phyloP scores from a whole-genome alignment of 1,140 invertebrate species.

The Heterodera carotae region DNA sequence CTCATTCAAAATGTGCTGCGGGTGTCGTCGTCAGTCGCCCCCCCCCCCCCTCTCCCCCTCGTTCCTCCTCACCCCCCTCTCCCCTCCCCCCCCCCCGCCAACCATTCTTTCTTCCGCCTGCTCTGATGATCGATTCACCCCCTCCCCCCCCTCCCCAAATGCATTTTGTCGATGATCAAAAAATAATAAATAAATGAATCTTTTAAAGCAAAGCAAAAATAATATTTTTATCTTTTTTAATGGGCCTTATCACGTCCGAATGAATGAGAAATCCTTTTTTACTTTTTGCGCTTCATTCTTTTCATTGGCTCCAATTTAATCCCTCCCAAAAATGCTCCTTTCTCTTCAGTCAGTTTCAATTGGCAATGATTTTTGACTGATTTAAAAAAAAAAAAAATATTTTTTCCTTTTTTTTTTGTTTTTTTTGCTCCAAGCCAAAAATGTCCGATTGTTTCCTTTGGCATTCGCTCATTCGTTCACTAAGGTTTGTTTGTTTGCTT shows the following conservation, averaged over 20 bases:
- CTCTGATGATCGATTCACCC: background rate
- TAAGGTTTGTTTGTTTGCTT: background rate
- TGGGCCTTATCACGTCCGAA: too few relatives aligned
- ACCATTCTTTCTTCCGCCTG: background rate
- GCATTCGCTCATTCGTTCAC: constrained; percentile 1
- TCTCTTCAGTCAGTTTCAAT: too few relatives aligned
- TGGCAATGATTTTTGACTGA: too few relatives aligned
- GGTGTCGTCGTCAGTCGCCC: too few relatives aligned
- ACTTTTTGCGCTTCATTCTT: too few relatives aligned
- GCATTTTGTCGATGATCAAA: background rate
- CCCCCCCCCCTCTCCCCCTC: too few relatives aligned
- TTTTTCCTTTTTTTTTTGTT: background rate
- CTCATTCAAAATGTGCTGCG: background rate
- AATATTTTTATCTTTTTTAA: background rate
- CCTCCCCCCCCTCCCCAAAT: background rate
- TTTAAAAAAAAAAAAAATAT: background rate
- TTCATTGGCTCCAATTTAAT: background rate
- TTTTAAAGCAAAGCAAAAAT: background rate
- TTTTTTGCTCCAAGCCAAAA: background rate
- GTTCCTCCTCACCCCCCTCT: too few relatives aligned
- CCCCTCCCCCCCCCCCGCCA: too few relatives aligned
- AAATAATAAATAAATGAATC: too few relatives aligned
- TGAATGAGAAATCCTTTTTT: too few relatives aligned
- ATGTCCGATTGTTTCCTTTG: constrained; percentile 7
- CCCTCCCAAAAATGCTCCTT: background rate